Evolutionary conservation across 2,888 invertebrate species (phyloP).

Genomic region (Drosophila phalerata): DNA sequence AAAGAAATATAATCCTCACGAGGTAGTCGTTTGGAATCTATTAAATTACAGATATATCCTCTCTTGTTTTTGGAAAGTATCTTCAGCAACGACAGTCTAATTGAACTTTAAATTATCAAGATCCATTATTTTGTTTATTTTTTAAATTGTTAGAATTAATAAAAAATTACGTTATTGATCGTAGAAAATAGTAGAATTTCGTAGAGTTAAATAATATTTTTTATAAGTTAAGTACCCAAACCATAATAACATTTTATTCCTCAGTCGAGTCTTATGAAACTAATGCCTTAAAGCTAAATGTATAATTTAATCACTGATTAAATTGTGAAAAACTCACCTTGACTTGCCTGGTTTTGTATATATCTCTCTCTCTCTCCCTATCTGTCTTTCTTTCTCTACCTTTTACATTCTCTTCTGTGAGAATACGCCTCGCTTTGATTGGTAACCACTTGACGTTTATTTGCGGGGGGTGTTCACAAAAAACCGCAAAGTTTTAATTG

Average conservation of each 20-base stretch:
- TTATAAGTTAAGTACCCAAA: no score
- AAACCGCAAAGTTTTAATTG: constrained; percentile 80
- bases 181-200: no score
- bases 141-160: neutral
- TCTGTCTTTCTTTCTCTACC: neutral
- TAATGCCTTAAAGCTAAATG: neutral
- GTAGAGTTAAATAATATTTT: no score
- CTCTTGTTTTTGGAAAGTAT: no score
- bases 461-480: constrained; percentile 57
- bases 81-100: no score
- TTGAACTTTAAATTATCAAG: no score
- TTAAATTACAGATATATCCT: no score
- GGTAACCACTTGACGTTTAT: constrained; percentile 65
- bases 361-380: neutral
- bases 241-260: neutral
- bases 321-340: constrained; percentile 13
- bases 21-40: no score
- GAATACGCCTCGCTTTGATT: constrained; percentile 60
- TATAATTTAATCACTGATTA: neutral
- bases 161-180: neutral
- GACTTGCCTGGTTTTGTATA: neutral
- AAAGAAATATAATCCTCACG: neutral
- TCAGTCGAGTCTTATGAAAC: neutral
- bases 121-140: neutral
- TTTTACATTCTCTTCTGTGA: constrained; percentile 1